These are phyloP conservation scores for Siphamia tubifer DNA, from an alignment of 2,113 vertebrate genomes.

Conservation along the genomic window DNA sequence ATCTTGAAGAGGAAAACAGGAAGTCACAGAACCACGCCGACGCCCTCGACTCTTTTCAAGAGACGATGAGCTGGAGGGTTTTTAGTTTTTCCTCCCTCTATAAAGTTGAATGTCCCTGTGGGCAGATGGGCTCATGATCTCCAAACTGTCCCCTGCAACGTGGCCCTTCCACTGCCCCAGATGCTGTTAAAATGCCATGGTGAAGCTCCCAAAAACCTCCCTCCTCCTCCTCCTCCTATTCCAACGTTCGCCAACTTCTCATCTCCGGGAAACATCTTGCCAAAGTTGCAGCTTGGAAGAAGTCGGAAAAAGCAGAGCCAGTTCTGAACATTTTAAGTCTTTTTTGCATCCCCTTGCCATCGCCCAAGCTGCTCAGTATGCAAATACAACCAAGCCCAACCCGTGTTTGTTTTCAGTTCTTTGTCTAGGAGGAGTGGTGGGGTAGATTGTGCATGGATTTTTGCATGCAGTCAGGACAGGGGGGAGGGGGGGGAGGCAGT, in stretches of 20 bases:
- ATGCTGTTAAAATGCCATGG: slow-evolving; percentile 50
- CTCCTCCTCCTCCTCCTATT: too few species aligned
- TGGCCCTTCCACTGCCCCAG: slow-evolving; percentile 24
- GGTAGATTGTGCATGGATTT: slow-evolving; percentile 41
- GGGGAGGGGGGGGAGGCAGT: slow-evolving; percentile 16
- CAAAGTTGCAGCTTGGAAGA: slow-evolving; percentile 49
- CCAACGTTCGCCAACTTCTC: slow-evolving; percentile 28
- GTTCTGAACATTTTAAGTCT: neutral
- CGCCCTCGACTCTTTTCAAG: slow-evolving; percentile 9
- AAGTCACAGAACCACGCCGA: slow-evolving; percentile 42
- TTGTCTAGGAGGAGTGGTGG: slow-evolving; percentile 6
- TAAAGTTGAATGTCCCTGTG: slow-evolving; percentile 55
- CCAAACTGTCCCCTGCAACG: slow-evolving; percentile 13
- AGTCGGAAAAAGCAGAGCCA: slow-evolving; percentile 12
- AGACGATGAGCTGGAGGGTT: neutral
- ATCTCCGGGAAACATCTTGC: slow-evolving; percentile 56
- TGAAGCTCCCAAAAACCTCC: slow-evolving; percentile 1
- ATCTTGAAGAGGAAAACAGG: slow-evolving; percentile 32
- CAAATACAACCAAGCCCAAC: slow-evolving; percentile 2
- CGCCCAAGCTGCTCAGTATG: slow-evolving; percentile 16
- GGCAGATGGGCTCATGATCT: slow-evolving; percentile 34
- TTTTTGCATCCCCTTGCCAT: slow-evolving; percentile 18
- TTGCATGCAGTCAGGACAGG: slow-evolving; percentile 35
- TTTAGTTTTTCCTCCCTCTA: slow-evolving; percentile 14
- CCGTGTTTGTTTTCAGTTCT: slow-evolving; percentile 33